These are phyloP conservation scores for Eurytoma californica DNA, from an alignment of 2,888 invertebrate genomes.

Conservation along the genomic window DNA sequence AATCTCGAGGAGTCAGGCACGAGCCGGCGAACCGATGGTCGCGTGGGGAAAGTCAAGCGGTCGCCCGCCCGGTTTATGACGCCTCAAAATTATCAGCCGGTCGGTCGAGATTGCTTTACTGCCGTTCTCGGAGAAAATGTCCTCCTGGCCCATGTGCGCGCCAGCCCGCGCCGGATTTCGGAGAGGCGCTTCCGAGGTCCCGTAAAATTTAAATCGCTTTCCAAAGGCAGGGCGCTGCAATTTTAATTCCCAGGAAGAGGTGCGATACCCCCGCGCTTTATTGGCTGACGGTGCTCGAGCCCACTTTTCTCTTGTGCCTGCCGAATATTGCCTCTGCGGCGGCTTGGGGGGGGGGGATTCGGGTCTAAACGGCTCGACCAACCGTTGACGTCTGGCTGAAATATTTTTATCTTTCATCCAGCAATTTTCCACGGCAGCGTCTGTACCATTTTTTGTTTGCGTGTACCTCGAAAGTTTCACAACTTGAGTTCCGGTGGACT, in stretches of 20 bases:
- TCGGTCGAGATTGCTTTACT: constrained; percentile 43
- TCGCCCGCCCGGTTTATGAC: constrained; percentile 39
- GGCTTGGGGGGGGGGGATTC: not conserved
- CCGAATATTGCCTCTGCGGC: not conserved
- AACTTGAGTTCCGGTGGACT: not conserved
- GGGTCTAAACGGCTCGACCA: not conserved
- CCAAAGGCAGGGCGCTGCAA: not conserved
- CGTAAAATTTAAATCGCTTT: not conserved
- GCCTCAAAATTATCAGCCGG: constrained; percentile 18
- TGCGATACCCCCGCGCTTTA: constrained; percentile 8
- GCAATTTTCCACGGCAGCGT: too few species aligned
- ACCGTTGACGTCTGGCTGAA: too few species aligned
- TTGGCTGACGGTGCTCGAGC: not conserved
- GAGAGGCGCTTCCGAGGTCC: constrained; percentile 5
- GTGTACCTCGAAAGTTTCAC: not conserved
- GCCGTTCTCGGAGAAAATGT: constrained; percentile 37
- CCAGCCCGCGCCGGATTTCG: not conserved
- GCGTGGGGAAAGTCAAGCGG: constrained; percentile 50
- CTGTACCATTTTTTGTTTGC: not conserved
- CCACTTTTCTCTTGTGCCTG: not conserved
- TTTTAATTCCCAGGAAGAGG: constrained; percentile 3
- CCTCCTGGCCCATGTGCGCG: not conserved
- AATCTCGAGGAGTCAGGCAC: constrained; percentile 14
- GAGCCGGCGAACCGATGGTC: constrained; percentile 12
- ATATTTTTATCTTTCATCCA: too few species aligned